Base-by-base conservation (phyloP, 1,140 invertebrate species). In the Odontomachus brunneus region DNA sequence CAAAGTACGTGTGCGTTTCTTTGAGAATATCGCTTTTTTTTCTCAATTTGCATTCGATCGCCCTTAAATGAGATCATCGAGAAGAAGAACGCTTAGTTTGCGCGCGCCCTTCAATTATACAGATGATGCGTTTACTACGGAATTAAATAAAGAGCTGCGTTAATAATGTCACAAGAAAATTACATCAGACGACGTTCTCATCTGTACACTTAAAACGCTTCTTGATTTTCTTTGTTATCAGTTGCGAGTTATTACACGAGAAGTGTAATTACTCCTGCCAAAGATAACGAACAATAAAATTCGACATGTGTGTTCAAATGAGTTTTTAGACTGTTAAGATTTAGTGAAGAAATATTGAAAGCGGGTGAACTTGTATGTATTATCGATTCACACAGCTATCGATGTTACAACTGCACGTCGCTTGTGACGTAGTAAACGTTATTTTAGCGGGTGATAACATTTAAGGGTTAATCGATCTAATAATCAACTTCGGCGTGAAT, bases 1-100 rank as follows among this genome's bases (percentile, higher is more conserved):
- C 3, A 53, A 44, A 53, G 9, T 53, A 66, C n/a, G 24, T 22
- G 15, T 44, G 75, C 44, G 22, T 57, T 69, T 44, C 19, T 26
- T 53, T 65, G 48, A 55, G 62, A 7, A 55, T 19, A 57, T 19
- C 26, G 65, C 51, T 71, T 80, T 53, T 67, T 5, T 44, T 44
- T 78, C 22, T 69, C 63, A 29, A 62, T 60, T 5, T n/a, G 38
- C 72, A 63, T 24, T n/a, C 26, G 22, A 29, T 80, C 14, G 33
- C 63, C 75, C 75, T 80, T 80, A 71, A 69, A 80, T 80, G 75
- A 80, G 29, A 59, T 80, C 75, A 55, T 78, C 63, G 63, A n/a
- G n/a, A 17, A 4, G 2, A 57, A 22, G 2, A 57, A 22, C 38
- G 33, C 14, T 69, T 71, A 1, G n/a, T 57, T 57, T 57, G n/a